Evolutionary conservation across 2,113 vertebrate genomes (phyloP), one percentile per base, ranked within the genome.

Genomic region (Cyprinodon variegatus): DNA sequence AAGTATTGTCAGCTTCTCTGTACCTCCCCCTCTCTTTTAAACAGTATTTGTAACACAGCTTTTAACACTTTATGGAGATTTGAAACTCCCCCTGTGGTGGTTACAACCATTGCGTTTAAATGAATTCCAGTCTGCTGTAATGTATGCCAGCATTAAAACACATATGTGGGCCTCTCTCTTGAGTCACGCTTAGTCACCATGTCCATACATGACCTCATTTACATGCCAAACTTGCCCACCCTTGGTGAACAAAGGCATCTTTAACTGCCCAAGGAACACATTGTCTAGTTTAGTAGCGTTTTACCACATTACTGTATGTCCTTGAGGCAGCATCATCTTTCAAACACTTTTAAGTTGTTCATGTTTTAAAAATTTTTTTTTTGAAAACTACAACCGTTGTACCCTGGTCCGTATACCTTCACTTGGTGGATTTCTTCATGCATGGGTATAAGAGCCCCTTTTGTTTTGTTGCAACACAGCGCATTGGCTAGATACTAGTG

Each of bases 191-290:
- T 22, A 12, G 70, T 78, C 77, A 65, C 61, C 79, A 57, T 40
- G 57, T 62, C 36, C 60, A 70, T 77, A 72, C 61, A 73, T 38
- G 83, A 40, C 61, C 70, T 67, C 72, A 67, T 65, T 43, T n/a
- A 38, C 43, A 70, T 9, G 50, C 68, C 41, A 46, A 66, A n/a
- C 48, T 17, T 77, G 78, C 69, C 87, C 82, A 88, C 87, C 88
- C 81, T 79, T 65, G 76, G 68, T 73, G 82, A 72, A 60, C 84
- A 84, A 65, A 67, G 70, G 37, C 62, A 50, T 67, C 61, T 45
- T 7, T 20, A 67, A 65, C 50, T 57, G 78, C 78, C 53, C 65
- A 65, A 61, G 76, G 61, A n/a, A 50, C 67, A 10, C 37, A 20
- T 64, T 22, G 11, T 0, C 50, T 67, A 45, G 37, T 12, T 11